These are phyloP conservation scores for Poeciliopsis prolifica DNA, from an alignment of 2,113 vertebrate genomes.

Conservation along the genomic window DNA sequence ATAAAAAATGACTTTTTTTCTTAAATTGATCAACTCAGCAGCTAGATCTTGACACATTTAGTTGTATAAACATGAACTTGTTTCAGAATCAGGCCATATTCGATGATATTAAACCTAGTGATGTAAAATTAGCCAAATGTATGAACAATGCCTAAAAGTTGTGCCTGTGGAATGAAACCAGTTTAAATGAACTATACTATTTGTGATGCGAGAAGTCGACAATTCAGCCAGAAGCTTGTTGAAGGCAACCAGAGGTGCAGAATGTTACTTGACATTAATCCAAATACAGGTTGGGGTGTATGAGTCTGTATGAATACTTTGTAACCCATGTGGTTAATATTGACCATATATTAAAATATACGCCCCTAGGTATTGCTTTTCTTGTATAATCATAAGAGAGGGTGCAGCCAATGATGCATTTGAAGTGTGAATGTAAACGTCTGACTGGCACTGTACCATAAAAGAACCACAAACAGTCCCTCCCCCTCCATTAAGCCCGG, in stretches of 20 bases:
- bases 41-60: too few species aligned
- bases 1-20: too few species aligned
- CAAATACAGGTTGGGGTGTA: too few species aligned
- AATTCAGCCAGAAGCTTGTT: too few species aligned
- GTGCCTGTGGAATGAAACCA: too few species aligned
- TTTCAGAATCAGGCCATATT: too few species aligned
- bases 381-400: background rate
- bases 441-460: background rate
- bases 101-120: background rate
- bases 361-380: background rate
- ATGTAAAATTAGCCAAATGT: background rate
- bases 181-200: background rate
- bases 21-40: too few species aligned
- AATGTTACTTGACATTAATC: too few species aligned
- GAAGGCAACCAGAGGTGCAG: too few species aligned
- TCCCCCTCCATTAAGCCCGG: slow-evolving; percentile 43
- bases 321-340: background rate
- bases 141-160: background rate
- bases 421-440: too few species aligned
- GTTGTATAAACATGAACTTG: too few species aligned
- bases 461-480: slow-evolving; percentile 41
- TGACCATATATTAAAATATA: background rate
- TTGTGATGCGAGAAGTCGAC: background rate
- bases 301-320: background rate
- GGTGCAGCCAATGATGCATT: background rate